Percentiles rank a stretch among this genome's conserved stretches.
phyloP scores from a whole-genome alignment of 2,113 vertebrate species.

The Anoplopoma fimbria region DNA sequence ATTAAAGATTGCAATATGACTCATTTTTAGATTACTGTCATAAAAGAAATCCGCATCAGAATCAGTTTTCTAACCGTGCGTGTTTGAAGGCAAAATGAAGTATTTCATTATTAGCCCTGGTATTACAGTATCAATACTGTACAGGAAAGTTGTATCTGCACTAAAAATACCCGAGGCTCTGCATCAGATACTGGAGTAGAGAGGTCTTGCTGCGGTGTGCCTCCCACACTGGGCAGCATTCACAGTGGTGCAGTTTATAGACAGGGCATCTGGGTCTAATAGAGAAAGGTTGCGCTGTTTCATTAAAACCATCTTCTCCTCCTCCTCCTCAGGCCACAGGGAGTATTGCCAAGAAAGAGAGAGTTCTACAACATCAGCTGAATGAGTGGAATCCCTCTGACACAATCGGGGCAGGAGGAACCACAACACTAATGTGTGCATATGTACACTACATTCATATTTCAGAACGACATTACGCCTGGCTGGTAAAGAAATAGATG shows the following conservation, averaged over 20 bases:
- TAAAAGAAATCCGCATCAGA: background rate
- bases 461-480: slow-evolving; percentile 22
- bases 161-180: slow-evolving; percentile 12
- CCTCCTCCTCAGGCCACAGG: slow-evolving; percentile 62
- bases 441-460: slow-evolving; percentile 39
- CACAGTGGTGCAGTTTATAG: slow-evolving; percentile 53
- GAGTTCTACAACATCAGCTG: slow-evolving; percentile 29
- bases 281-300: slow-evolving; percentile 71
- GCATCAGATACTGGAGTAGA: background rate
- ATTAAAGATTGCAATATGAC: background rate
- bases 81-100: background rate
- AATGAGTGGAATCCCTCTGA: slow-evolving; percentile 47
- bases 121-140: background rate
- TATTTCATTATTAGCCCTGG: background rate
- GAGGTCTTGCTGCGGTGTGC: slow-evolving; percentile 29
- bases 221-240: slow-evolving; percentile 49
- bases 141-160: background rate
- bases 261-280: slow-evolving; percentile 50
- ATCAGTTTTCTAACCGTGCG: background rate
- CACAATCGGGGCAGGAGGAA: slow-evolving; percentile 39
- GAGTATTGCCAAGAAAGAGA: slow-evolving; percentile 48
- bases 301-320: slow-evolving; percentile 66
- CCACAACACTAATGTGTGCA: slow-evolving; percentile 20
- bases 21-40: background rate
- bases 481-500: background rate